A percentile compares a stretch with the other conserved stretches of the same genome.
phyloP scores from a whole-genome alignment of 2,888 invertebrate genomes.

The Tachina lurida region DNA sequence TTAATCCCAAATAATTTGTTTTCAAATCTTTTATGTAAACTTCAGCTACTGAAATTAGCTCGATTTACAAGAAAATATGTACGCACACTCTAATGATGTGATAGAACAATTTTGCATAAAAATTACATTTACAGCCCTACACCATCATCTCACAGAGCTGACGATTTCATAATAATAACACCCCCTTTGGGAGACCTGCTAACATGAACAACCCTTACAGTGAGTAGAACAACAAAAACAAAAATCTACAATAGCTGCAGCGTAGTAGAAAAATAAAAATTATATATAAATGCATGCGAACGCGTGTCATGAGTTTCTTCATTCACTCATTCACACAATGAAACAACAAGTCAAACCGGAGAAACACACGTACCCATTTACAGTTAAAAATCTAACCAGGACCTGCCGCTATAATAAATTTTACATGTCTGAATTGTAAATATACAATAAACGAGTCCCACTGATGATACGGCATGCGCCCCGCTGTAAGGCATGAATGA shows the following conservation, averaged over 20 bases:
- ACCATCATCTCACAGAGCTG: not conserved
- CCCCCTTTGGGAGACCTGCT: conserved; percentile 29
- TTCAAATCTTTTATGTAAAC: conserved; percentile 57
- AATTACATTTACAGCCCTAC: conserved; percentile 1
- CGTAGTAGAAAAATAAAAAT: conserved; percentile 4
- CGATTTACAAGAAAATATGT: conserved; percentile 62
- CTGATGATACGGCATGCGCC: conserved; percentile 37
- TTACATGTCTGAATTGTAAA: conserved; percentile 32
- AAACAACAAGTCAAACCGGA: conserved; percentile 80
- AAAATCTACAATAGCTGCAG: conserved; percentile 46
- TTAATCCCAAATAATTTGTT: conserved; percentile 48
- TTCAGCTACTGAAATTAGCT: conserved; percentile 57
- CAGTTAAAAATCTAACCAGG: conserved; percentile 52
- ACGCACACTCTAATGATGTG: conserved; percentile 65
- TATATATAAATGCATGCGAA: conserved; percentile 70
- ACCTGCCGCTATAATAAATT: conserved; percentile 65
- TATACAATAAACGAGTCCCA: conserved; percentile 23
- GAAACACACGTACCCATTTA: conserved; percentile 62
- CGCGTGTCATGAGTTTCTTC: conserved; percentile 77
- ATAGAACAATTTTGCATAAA: conserved; percentile 53
- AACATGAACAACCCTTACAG: conserved; percentile 59
- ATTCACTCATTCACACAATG: conserved; percentile 49
- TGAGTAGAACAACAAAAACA: not conserved
- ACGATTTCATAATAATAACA: conserved; percentile 22
- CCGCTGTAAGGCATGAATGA: conserved; percentile 46